Evolutionary conservation across 2,888 invertebrate genomes (phyloP).

Genomic region (Stenoptilia bipunctidactyla): DNA sequence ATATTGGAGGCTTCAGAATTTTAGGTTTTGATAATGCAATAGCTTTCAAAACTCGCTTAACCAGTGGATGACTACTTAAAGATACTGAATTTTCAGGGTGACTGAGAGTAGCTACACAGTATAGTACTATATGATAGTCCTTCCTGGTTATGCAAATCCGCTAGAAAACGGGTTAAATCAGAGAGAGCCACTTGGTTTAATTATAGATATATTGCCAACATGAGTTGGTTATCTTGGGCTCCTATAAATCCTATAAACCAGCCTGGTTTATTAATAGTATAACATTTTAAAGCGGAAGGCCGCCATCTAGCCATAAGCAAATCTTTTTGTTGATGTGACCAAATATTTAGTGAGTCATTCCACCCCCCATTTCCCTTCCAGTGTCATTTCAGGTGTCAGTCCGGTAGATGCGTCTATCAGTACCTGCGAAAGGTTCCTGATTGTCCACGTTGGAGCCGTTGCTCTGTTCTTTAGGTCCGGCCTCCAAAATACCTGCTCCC

Average conservation of each 20-base stretch:
- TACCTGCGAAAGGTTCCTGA: slow-evolving; percentile 4
- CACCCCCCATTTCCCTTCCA: slow-evolving; percentile 21
- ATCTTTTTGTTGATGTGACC: slow-evolving; percentile 11
- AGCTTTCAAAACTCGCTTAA: slow-evolving; percentile 16
- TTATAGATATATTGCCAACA: slow-evolving; percentile 1
- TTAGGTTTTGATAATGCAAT: slow-evolving; percentile 5
- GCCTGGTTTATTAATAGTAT: slow-evolving; percentile 9
- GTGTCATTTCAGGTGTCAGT: slow-evolving; percentile 3
- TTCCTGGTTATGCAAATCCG: slow-evolving; percentile 10
- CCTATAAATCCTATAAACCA: slow-evolving; percentile 11
- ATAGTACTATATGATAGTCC: slow-evolving; percentile 13
- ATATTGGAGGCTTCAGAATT: slow-evolving; percentile 11
- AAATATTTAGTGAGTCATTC: slow-evolving; percentile 8
- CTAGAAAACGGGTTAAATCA: slow-evolving; percentile 11
- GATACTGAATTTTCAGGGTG: slow-evolving; percentile 4
- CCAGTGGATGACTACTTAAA: slow-evolving; percentile 14
- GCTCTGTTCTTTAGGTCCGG: slow-evolving; percentile 13
- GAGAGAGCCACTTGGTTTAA: slow-evolving; percentile 5
- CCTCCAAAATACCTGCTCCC: slow-evolving; percentile 15
- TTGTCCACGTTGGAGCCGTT: slow-evolving; percentile 7
- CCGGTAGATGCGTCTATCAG: slow-evolving; percentile 5
- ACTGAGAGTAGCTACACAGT: slow-evolving; percentile 13
- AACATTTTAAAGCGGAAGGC: slow-evolving; percentile 12
- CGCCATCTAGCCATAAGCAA: slow-evolving; percentile 13
- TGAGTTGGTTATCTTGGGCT: too few species aligned